Conservation (phyloP, 2,888 invertebrate species). For the Antheraea assamensis region DNA sequence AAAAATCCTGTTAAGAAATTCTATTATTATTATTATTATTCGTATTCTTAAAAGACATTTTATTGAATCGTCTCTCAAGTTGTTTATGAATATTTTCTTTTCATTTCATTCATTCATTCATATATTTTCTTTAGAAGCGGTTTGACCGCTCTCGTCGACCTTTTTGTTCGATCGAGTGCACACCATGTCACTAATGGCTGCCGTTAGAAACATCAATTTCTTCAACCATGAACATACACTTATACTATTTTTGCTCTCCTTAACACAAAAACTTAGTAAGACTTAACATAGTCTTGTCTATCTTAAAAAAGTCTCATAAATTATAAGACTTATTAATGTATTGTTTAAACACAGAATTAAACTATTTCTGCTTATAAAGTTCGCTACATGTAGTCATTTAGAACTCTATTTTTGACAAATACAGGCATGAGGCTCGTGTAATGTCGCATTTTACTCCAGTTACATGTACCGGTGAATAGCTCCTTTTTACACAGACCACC, state of each 20-base stretch:
- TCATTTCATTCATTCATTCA: constrained; percentile 37
- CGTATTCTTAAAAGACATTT: neutral
- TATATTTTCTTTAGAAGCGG: constrained; percentile 57
- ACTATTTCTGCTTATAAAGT: too few species aligned
- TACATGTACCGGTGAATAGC: constrained; percentile 40
- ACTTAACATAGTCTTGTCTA: too few species aligned
- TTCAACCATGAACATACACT: constrained; percentile 67
- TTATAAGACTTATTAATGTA: neutral
- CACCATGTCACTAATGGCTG: constrained; percentile 71
- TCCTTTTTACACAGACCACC: too few species aligned
- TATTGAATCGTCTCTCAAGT: neutral
- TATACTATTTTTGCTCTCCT: constrained; percentile 61
- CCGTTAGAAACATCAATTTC: constrained; percentile 73
- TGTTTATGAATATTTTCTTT: constrained; percentile 54
- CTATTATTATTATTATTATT: too few species aligned
- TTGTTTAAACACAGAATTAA: neutral
- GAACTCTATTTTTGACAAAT: neutral
- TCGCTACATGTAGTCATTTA: neutral
- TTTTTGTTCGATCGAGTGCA: constrained; percentile 70
- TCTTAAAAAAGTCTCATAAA: too few species aligned
- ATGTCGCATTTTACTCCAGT: constrained; percentile 31
- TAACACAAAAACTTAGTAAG: constrained; percentile 44
- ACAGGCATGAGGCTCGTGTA: neutral
- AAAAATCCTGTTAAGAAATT: neutral
- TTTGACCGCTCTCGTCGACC: constrained; percentile 53